These are phyloP conservation scores for Cassiopea xamachana DNA, from an alignment of 30 jellyfish, hydroid and myxozoan genomes.

Conservation along the genomic window DNA sequence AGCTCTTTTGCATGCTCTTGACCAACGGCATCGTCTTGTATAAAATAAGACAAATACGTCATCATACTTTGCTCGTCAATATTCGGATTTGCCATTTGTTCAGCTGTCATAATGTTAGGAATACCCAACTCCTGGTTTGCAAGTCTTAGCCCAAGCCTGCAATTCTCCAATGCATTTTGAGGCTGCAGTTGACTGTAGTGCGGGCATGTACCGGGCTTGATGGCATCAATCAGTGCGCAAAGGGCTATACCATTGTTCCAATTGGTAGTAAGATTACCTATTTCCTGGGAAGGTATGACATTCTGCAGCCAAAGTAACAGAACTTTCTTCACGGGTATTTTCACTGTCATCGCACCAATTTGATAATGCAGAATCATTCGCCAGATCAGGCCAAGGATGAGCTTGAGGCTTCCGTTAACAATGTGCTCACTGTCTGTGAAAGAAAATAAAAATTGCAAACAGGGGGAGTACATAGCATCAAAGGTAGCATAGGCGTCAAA, in stretches of 20 bases:
- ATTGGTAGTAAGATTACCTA: constrained; percentile 86
- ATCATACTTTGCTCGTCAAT: constrained; percentile 98
- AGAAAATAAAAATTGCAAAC: not conserved
- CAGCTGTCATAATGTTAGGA: constrained; percentile 87
- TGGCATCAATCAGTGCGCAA: constrained; percentile 87
- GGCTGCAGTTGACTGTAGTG: constrained; percentile 72
- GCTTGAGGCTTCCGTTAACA: constrained; percentile 87
- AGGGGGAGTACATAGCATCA: not conserved
- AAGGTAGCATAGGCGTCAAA: too few species aligned
- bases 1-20: constrained; percentile 76
- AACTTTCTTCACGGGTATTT: constrained; percentile 87
- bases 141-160: constrained; percentile 76
- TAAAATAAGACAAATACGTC: constrained; percentile 93
- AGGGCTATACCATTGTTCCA: constrained; percentile 98
- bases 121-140: constrained; percentile 87
- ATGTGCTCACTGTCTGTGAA: constrained; percentile 93
- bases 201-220: constrained; percentile 92
- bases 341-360: constrained; percentile 88
- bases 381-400: constrained; percentile 96
- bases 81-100: constrained; percentile 86
- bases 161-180: constrained; percentile 74
- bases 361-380: constrained; percentile 96
- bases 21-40: constrained; percentile 94
- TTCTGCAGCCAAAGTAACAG: constrained; percentile 89
- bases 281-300: constrained; percentile 84